Evolutionary conservation across 1,140 invertebrate species (phyloP).

Genomic region (Trachymyrmex cornetzi): DNA sequence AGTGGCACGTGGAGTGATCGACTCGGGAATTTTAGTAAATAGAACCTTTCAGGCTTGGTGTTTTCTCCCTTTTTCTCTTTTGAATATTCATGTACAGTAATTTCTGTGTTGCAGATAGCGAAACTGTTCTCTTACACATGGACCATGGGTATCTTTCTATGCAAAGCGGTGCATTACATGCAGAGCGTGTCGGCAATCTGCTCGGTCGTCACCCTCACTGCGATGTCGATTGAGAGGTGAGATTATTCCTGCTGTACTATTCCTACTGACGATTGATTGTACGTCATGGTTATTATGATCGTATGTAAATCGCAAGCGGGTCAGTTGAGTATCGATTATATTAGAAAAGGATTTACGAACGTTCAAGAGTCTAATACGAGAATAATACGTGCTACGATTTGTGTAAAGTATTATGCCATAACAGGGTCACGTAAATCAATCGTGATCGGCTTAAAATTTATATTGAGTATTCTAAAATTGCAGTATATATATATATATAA

Average conservation of each 20-base stretch:
- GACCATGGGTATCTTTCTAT: slow-evolving; percentile 91
- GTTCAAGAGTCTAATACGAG: background rate
- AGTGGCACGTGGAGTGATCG: background rate
- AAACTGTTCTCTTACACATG: slow-evolving; percentile 92
- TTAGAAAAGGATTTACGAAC: background rate
- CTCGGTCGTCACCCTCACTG: slow-evolving; percentile 92
- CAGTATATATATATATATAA: too few relatives aligned
- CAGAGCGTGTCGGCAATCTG: slow-evolving; percentile 92
- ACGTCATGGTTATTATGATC: background rate
- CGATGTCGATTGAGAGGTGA: slow-evolving; percentile 93
- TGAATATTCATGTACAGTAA: background rate
- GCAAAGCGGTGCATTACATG: slow-evolving; percentile 92
- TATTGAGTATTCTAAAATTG: slow-evolving; percentile 13
- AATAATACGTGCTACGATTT: background rate
- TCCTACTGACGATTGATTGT: slow-evolving; percentile 1
- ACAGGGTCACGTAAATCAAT: background rate
- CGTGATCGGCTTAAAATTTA: background rate
- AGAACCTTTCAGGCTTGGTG: background rate
- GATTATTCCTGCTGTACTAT: slow-evolving; percentile 46
- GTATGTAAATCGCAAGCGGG: slow-evolving; percentile 8
- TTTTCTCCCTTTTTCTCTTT: background rate
- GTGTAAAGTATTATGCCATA: background rate
- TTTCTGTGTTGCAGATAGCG: slow-evolving; percentile 88
- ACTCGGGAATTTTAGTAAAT: background rate
- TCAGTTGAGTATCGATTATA: background rate